A percentile compares a stretch with the other conserved stretches of the same genome.
These are phyloP conservation scores for Heliconius charithonia DNA, from an alignment of 2,888 invertebrate species.

Conservation along the genomic window DNA sequence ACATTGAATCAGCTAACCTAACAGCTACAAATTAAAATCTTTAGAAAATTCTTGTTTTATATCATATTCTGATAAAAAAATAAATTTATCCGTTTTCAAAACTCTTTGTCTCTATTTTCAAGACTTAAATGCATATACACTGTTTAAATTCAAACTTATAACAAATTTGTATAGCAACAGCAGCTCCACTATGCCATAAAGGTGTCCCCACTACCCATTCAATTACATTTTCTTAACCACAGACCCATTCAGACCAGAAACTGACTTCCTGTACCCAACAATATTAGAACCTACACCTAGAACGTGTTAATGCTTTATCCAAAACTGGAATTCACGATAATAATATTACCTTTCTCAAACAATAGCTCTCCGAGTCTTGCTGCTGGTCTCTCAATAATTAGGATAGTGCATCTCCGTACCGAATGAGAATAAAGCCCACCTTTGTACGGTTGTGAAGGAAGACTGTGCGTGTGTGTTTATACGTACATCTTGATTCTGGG, in stretches of 20 bases:
- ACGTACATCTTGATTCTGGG: slow-evolving; percentile 70
- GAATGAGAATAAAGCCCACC: slow-evolving; percentile 81
- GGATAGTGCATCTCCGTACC: slow-evolving; percentile 86
- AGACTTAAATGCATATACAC: not conserved
- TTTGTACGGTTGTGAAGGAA: slow-evolving; percentile 66
- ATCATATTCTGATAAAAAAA: not conserved
- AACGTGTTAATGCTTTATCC: slow-evolving; percentile 36
- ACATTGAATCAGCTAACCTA: not conserved
- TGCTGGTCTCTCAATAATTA: slow-evolving; percentile 77
- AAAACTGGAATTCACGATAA: slow-evolving; percentile 52
- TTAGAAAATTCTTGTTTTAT: not conserved
- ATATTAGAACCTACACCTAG: slow-evolving; percentile 10
- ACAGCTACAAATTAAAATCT: not conserved
- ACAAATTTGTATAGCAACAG: not conserved
- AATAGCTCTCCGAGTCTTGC: slow-evolving; percentile 64
- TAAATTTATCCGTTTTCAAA: no score
- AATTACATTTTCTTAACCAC: not conserved
- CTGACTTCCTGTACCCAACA: not conserved
- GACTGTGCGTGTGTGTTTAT: slow-evolving; percentile 57
- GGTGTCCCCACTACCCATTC: not conserved
- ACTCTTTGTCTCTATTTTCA: not conserved
- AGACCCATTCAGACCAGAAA: not conserved
- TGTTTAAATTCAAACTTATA: no score
- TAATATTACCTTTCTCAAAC: slow-evolving; percentile 60
- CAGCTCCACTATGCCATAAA: not conserved